Evolutionary conservation across 2,113 vertebrate genomes (phyloP), one percentile per base, ranked within the genome.

Genomic region (Phoenicopterus ruber): DNA sequence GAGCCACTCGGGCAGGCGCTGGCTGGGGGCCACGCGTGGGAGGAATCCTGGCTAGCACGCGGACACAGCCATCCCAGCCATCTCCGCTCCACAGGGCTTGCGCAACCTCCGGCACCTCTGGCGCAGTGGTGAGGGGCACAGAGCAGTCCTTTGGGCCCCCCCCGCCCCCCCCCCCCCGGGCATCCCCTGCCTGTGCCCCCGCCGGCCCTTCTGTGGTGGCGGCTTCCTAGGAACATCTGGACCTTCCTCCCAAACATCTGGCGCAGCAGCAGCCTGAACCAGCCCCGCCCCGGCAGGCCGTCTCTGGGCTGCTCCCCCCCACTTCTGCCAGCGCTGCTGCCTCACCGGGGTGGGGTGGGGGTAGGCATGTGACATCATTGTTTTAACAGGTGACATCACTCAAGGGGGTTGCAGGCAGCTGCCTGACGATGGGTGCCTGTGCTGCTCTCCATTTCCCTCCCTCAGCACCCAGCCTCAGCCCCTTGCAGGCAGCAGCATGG

Each of bases 381-480:
- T 85, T 66, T 50, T 29, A 90, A 52, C 46, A 74, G 29, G 47
- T 96, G 95, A 92, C 86, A 47, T 96, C 89, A 82, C 40, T 26
- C 5, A 1, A 47, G 63, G 42, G 65, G 73, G n/a, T 1, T 22
- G 29, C 46, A 22, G 44, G 42, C 40, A 42, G 55, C 69, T 78
- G 74, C 49, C 31, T 6, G 54, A 29, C 54, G 76, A 36, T 2
- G 32, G 46, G 22, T 16, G 36, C 34, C 17, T 7, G 44, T 44
- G 19, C n/a, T 7, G 3, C 31, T 67, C 42, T 69, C 47, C 72
- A 34, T 4, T 24, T 18, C 34, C 32, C 40, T 6, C 13, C n/a
- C 21, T 3, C 16, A 1, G 40, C 36, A 12, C 40, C 17, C 5
- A 2, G 36, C 61, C 70, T 31, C 9, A 5, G 55, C 16, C 17